Percentiles rank a stretch among this genome's conserved stretches.
phyloP scores from a whole-genome alignment of 2,797 vertebrate species.

The Tarsius wallacei region DNA sequence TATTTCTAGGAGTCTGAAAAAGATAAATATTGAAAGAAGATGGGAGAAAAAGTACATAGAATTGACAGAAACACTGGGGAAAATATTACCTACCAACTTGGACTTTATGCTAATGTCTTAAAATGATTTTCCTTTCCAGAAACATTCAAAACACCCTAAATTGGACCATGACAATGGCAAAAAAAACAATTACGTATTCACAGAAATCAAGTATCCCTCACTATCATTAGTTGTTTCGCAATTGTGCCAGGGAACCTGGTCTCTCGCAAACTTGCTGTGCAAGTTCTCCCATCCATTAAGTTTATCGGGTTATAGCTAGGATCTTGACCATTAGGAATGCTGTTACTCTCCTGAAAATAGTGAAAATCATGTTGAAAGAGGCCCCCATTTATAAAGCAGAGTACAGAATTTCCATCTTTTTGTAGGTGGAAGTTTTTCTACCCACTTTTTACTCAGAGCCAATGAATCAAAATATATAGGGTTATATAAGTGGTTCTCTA shows the following conservation, averaged over 20 bases:
- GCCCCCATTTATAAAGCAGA: background rate
- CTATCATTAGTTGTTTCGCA: background rate
- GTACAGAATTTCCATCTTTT: background rate
- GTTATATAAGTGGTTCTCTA: constrained; percentile 10
- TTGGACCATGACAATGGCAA: background rate
- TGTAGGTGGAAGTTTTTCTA: background rate
- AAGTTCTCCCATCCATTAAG: background rate
- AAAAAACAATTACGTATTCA: background rate
- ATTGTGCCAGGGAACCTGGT: background rate
- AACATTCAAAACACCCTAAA: background rate
- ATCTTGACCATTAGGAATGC: background rate
- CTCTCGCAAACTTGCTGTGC: no score
- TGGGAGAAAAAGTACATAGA: background rate
- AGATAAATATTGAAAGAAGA: background rate
- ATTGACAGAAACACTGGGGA: background rate
- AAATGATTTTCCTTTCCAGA: background rate
- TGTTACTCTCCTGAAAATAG: background rate
- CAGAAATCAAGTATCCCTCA: background rate
- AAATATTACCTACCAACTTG: background rate
- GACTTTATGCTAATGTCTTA: background rate
- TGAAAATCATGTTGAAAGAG: background rate
- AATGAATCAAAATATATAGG: constrained; percentile 12
- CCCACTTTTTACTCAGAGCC: constrained; percentile 8
- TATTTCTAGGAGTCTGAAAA: background rate
- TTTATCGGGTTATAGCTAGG: background rate